A percentile compares a stretch with the other conserved stretches of the same genome.
Conservation (phyloP, 2,797 vertebrate genomes). For the Knipowitschia caucasica region DNA sequence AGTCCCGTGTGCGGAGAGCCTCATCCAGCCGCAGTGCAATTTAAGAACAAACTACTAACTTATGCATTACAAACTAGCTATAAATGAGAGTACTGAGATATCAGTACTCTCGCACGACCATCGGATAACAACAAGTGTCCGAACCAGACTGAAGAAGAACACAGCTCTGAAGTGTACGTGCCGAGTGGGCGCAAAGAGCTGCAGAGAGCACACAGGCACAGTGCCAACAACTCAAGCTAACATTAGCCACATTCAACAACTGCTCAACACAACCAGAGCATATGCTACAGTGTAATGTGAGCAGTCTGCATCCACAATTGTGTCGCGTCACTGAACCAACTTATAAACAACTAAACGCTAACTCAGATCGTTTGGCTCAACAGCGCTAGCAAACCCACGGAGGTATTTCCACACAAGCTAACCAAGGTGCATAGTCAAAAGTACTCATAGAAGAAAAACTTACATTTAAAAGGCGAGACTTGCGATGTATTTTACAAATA, state of each 20-base stretch:
- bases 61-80: background rate
- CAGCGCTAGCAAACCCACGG: constrained; percentile 27
- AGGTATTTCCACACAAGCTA: constrained; percentile 23
- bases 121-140: background rate
- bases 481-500: constrained; percentile 50
- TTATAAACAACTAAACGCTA: background rate
- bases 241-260: constrained; percentile 33
- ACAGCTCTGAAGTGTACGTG: constrained; percentile 13
- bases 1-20: constrained; percentile 31
- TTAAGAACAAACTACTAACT: background rate
- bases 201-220: constrained; percentile 43
- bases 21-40: constrained; percentile 23
- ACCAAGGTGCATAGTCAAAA: constrained; percentile 23
- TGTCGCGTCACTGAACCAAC: background rate
- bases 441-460: constrained; percentile 21
- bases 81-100: background rate
- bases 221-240: constrained; percentile 46
- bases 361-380: constrained; percentile 14
- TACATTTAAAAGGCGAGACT: constrained; percentile 57
- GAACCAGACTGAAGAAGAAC: background rate
- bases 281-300: background rate
- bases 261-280: background rate
- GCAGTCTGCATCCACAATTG: fast-evolving
- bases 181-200: constrained; percentile 30
- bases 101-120: no score